Conservation (phyloP, 2,113 vertebrate genomes). For the Ascaphus truei region DNA sequence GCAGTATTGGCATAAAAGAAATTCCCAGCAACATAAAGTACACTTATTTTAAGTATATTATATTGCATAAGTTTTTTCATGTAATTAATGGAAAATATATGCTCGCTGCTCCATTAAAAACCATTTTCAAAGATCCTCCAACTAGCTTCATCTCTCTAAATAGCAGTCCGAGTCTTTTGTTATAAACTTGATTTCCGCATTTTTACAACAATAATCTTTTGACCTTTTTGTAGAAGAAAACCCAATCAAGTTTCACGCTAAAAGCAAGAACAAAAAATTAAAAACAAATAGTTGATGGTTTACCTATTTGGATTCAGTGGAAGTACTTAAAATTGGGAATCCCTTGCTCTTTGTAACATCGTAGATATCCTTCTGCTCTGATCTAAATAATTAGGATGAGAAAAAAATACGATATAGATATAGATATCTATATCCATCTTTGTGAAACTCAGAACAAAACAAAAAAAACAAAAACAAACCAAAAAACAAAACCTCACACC, state of each 20-base stretch:
- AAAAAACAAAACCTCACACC: too few species aligned
- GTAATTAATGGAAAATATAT: neutral
- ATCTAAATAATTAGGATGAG: too few species aligned
- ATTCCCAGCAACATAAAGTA: neutral
- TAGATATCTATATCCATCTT: too few species aligned
- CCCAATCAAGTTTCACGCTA: neutral
- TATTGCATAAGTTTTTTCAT: neutral
- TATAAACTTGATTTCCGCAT: neutral
- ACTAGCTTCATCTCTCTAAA: neutral
- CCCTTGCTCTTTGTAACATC: too few species aligned
- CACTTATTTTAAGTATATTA: neutral
- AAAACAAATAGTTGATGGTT: too few species aligned
- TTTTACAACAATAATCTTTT: neutral
- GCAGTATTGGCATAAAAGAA: neutral
- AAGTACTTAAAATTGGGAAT: too few species aligned
- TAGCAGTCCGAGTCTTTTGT: neutral
- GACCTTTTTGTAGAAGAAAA: too few species aligned
- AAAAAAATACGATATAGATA: too few species aligned
- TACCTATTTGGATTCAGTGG: too few species aligned
- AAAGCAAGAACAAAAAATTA: neutral
- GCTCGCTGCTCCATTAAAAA: neutral
- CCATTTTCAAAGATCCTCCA: neutral
- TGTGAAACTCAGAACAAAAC: too few species aligned
- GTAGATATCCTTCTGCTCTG: too few species aligned
- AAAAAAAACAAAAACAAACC: too few species aligned